phyloP scores from a whole-genome alignment of 2,888 invertebrate species.

The Leptinotarsa tumamoca region DNA sequence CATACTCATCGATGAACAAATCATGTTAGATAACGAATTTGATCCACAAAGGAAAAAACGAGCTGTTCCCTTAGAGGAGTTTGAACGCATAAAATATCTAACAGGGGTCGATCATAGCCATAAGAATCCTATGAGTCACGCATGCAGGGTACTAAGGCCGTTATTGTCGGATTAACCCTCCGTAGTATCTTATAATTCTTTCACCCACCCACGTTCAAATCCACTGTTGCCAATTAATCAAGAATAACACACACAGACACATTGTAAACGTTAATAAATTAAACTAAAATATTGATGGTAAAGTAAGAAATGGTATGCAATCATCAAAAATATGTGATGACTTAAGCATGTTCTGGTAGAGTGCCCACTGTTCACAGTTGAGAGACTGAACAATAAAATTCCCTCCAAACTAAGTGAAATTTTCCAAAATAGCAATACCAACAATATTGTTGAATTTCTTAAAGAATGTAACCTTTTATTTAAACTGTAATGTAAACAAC shows the following conservation, averaged over 20 bases:
- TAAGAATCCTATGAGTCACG: slow-evolving; percentile 46
- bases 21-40: slow-evolving; percentile 14
- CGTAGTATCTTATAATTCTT: slow-evolving; percentile 38
- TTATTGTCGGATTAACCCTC: slow-evolving; percentile 51
- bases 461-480: too few relatives aligned
- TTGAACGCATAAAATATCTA: slow-evolving; percentile 42
- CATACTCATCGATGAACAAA: not conserved
- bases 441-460: too few relatives aligned
- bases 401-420: too few relatives aligned
- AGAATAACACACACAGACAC: not conserved
- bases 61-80: slow-evolving; percentile 31
- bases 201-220: slow-evolving; percentile 11
- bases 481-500: too few relatives aligned
- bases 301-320: too few relatives aligned
- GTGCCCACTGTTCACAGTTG: too few relatives aligned
- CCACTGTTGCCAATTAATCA: not conserved
- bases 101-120: slow-evolving; percentile 41
- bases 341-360: too few relatives aligned
- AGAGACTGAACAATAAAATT: too few relatives aligned
- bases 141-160: slow-evolving; percentile 44
- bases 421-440: too few relatives aligned
- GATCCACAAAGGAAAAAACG: slow-evolving; percentile 25
- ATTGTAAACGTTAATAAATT: too few relatives aligned
- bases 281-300: too few relatives aligned
- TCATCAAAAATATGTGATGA: too few relatives aligned